Base-by-base conservation (phyloP, 2,888 invertebrate genomes). In the Allacma fusca region DNA sequence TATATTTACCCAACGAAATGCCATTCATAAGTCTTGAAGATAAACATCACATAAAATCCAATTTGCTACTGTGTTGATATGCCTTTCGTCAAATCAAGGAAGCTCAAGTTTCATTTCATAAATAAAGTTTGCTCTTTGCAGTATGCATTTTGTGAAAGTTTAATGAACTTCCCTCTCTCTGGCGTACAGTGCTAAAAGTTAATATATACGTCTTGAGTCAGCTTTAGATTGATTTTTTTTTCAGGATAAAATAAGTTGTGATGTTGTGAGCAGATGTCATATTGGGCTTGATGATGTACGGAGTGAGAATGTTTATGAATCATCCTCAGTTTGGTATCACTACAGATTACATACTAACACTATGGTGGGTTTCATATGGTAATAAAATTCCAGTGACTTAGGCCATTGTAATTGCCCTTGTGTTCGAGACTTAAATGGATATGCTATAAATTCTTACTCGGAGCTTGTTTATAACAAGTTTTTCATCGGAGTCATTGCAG, bases 241-340 rank as follows among this genome's bases (percentile, higher is more conserved):
- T n/a, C n/a, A n/a, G n/a, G n/a, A n/a, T n/a, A n/a, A n/a, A n/a
- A n/a, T n/a, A n/a, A n/a, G n/a, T n/a, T n/a, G n/a, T n/a, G n/a
- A n/a, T n/a, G n/a, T n/a, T n/a, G n/a, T n/a, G n/a, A 50, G 19
- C 16, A 50, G n/a, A 50, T 50, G 50, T 50, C n/a, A 50, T 50
- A 50, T 19, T 34, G 34, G 9, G 34, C 34, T 34, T 34, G 34
- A 9, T 34, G 34, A 34, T 4, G 9, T 50, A 50, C 1, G 16
- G 16, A 13, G n/a, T 9, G 50, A n/a, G 50, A 50, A 50, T 16
- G 16, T 50, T 12, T n/a, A 50, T 50, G 50, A 50, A 5, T 50
- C 50, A 50, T 50, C 19, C 16, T 2, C 50, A n/a, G 50, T 19
- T 50, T 50, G 16, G 50, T 13, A 16, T 50, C 5, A 5, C 7